Evolutionary conservation across 2,113 vertebrate genomes (phyloP).

Genomic region (Dromiciops gliroides): DNA sequence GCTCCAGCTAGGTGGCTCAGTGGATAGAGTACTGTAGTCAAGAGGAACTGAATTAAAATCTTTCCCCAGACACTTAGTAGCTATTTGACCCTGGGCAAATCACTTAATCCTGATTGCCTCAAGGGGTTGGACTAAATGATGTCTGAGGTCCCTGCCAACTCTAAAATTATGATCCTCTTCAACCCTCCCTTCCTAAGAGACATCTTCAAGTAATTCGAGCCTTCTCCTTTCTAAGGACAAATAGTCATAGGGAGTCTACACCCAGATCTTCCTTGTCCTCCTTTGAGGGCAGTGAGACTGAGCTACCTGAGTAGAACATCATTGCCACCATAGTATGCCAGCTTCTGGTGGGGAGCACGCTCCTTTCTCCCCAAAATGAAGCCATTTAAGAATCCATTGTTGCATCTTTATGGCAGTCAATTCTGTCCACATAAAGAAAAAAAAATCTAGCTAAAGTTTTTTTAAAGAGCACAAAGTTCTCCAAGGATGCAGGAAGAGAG

Average conservation of each 20-base stretch:
- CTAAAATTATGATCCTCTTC: background rate
- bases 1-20: no score
- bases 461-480: slow-evolving; percentile 12
- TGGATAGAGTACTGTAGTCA: no score
- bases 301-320: background rate
- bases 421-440: background rate
- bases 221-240: background rate
- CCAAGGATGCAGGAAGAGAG: background rate
- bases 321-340: background rate
- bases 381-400: background rate
- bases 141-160: no score
- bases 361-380: background rate
- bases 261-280: background rate
- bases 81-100: no score
- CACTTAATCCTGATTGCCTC: no score
- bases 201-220: background rate
- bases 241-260: background rate
- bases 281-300: background rate
- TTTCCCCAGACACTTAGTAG: no score
- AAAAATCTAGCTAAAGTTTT: background rate
- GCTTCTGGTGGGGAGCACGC: background rate
- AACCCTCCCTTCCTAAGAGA: background rate
- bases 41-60: no score
- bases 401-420: background rate
- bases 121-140: no score